A percentile compares a stretch with the other conserved stretches of the same genome.
These are phyloP conservation scores for Tetranychus cinnabarinus DNA, from an alignment of 1,140 invertebrate species.

Conservation along the genomic window DNA sequence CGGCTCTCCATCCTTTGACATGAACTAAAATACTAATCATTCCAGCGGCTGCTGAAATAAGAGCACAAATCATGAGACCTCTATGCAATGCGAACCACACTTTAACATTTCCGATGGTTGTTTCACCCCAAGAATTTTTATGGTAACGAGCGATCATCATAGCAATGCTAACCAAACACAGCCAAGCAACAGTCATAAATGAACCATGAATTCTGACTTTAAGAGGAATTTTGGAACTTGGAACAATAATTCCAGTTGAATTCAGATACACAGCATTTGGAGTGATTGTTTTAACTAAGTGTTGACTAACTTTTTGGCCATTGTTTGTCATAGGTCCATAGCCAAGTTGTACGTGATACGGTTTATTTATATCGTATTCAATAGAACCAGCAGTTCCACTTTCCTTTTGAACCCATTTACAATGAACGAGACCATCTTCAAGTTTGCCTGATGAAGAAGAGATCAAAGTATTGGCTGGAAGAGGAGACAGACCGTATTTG, in stretches of 20 bases:
- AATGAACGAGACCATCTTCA: background rate
- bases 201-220: constrained; percentile 11
- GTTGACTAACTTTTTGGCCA: no score
- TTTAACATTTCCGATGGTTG: constrained; percentile 56
- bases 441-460: background rate
- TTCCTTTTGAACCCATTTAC: background rate
- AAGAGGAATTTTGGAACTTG: no score
- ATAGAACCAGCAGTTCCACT: background rate
- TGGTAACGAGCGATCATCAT: constrained; percentile 73
- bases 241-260: no score
- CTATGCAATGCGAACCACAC: constrained; percentile 44
- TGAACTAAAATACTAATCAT: background rate
- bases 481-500: no score
- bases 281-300: no score
- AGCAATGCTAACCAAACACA: constrained; percentile 63
- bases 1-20: background rate
- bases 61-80: background rate
- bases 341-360: background rate
- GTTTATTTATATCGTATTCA: background rate
- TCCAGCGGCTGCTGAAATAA: background rate
- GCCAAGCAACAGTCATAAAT: constrained; percentile 76
- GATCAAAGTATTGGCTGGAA: background rate
- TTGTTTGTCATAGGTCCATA: background rate
- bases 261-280: no score
- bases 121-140: constrained; percentile 63